A percentile compares a stretch with the other conserved stretches of the same genome.
Conservation (phyloP, 2,797 vertebrate species). For the Sebastes dallii region DNA sequence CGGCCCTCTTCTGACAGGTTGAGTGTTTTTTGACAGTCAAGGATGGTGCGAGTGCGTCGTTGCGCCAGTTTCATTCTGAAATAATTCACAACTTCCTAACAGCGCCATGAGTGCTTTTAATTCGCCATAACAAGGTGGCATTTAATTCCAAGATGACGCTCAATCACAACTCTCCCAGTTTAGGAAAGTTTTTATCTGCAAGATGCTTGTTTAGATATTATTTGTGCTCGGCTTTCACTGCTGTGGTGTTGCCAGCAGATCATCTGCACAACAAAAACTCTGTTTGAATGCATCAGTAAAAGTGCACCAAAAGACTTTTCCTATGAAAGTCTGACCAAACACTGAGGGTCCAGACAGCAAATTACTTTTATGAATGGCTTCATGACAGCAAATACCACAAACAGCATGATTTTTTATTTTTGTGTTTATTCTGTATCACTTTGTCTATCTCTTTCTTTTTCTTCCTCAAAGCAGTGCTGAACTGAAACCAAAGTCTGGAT, state of each 20-base stretch:
- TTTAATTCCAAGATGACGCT: background rate
- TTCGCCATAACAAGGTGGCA: background rate
- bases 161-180: background rate
- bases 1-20: constrained; percentile 50
- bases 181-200: background rate
- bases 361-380: background rate
- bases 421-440: background rate
- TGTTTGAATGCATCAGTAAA: background rate
- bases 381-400: background rate
- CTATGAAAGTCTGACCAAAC: background rate
- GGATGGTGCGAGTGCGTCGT: background rate
- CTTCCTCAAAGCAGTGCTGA: background rate
- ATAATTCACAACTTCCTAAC: constrained; percentile 4
- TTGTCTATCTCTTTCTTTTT: background rate
- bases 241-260: background rate
- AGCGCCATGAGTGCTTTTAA: background rate
- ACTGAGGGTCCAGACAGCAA: background rate
- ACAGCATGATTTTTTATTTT: background rate
- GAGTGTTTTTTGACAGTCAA: constrained; percentile 46
- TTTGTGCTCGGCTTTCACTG: background rate
- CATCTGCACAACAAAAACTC: background rate
- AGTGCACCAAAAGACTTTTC: background rate
- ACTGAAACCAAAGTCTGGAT: background rate
- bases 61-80: background rate
- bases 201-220: background rate